Percentiles rank a stretch among this genome's conserved stretches.
phyloP scores from a whole-genome alignment of 2,113 vertebrate species.

The Furnarius figulus region DNA sequence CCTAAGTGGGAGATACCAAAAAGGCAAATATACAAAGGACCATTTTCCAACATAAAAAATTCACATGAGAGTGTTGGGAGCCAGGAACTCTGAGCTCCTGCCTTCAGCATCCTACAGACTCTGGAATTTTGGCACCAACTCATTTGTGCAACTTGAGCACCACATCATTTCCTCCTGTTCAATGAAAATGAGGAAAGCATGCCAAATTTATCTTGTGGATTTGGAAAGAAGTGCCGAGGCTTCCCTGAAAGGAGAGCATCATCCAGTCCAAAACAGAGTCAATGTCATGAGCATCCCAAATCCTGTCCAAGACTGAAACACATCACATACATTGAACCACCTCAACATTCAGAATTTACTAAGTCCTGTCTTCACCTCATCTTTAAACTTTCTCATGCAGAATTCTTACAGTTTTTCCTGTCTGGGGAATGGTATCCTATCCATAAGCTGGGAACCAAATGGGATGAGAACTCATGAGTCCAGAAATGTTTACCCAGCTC shows the following conservation, averaged over 20 bases:
- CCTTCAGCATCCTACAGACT: neutral
- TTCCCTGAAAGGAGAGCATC: neutral
- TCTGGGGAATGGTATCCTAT: no score
- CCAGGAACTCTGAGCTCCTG: neutral
- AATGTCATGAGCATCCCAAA: neutral
- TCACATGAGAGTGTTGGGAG: neutral
- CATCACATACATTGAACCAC: accelerated
- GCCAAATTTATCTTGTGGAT: neutral
- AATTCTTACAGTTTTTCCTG: neutral
- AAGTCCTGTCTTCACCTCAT: neutral
- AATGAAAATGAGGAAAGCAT: neutral
- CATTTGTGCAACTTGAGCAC: neutral
- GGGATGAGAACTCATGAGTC: no score
- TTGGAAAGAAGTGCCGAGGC: neutral
- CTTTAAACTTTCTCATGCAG: neutral
- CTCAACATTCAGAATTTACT: neutral
- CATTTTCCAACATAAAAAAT: neutral
- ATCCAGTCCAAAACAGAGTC: neutral
- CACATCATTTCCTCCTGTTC: neutral
- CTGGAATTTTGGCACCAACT: neutral
- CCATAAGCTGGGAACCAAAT: no score
- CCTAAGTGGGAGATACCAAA: neutral
- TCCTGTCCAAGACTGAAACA: neutral
- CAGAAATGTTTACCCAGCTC: no score
- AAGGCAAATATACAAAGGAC: neutral